Evolutionary conservation across 2,888 invertebrate genomes (phyloP).

Genomic region (Dilophus febrilis): DNA sequence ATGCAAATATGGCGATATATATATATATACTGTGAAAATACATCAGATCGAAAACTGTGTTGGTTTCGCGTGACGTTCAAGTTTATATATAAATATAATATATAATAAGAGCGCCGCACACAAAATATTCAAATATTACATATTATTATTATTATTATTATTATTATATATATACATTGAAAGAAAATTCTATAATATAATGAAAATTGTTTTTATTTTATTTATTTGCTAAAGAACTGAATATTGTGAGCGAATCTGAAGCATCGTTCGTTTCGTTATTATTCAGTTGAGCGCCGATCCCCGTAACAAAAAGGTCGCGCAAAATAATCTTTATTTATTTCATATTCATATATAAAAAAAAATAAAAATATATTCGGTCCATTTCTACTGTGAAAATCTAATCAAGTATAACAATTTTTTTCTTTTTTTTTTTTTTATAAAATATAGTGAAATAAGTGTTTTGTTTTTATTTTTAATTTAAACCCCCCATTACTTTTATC

Average conservation of each 20-base stretch:
- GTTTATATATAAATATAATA: background rate
- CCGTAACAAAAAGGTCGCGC: constrained; percentile 28
- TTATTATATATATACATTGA: too few relatives aligned
- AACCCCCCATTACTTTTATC: too few relatives aligned
- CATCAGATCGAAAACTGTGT: background rate
- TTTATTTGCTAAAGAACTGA: too few relatives aligned
- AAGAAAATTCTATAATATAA: too few relatives aligned
- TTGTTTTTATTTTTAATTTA: background rate
- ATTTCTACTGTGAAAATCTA: constrained; percentile 10
- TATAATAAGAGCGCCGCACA: background rate
- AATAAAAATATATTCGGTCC: too few relatives aligned
- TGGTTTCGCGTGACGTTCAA: background rate
- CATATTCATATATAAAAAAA: background rate
- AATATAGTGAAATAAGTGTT: too few relatives aligned
- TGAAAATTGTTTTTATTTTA: too few relatives aligned
- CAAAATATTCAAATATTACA: background rate
- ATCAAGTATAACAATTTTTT: constrained; percentile 5
- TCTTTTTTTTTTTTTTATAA: too few relatives aligned
- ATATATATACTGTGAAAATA: background rate
- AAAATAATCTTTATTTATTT: constrained; percentile 3
- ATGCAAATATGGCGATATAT: background rate
- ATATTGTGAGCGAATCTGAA: constrained; percentile 12
- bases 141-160: background rate
- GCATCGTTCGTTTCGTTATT: constrained; percentile 7
- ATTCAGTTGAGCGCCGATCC: constrained; percentile 30